Evolutionary conservation across 2,888 invertebrate genomes (phyloP).

Genomic region (Pilophorus perplexus): DNA sequence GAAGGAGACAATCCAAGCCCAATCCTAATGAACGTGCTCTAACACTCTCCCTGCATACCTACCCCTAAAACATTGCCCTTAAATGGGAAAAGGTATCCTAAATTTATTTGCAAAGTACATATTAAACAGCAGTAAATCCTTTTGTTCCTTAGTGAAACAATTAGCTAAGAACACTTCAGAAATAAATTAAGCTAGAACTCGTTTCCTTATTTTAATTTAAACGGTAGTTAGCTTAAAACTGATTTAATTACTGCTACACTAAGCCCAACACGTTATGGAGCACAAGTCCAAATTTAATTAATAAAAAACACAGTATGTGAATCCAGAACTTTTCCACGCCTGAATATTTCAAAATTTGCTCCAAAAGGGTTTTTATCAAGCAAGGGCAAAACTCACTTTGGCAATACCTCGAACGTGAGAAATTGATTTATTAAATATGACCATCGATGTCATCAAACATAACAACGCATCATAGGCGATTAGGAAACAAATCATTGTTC

Average conservation of each 20-base stretch:
- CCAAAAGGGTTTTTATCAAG: too few relatives aligned
- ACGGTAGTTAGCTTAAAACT: slow-evolving; percentile 33
- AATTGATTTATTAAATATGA: too few relatives aligned
- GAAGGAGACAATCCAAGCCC: slow-evolving; percentile 31
- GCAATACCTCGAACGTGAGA: too few relatives aligned
- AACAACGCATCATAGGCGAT: too few relatives aligned
- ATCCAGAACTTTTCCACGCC: too few relatives aligned
- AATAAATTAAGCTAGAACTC: slow-evolving; percentile 42
- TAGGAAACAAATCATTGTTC: too few relatives aligned
- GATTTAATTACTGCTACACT: slow-evolving; percentile 39
- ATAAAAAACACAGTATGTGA: too few relatives aligned
- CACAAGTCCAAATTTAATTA: slow-evolving; percentile 15
- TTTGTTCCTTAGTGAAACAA: slow-evolving; percentile 43
- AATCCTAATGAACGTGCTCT: slow-evolving; percentile 38
- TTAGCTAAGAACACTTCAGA: slow-evolving; percentile 40
- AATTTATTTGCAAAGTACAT: slow-evolving; percentile 43
- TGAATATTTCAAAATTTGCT: too few relatives aligned
- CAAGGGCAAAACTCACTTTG: too few relatives aligned
- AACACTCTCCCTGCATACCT: not conserved
- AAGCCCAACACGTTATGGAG: slow-evolving; percentile 6
- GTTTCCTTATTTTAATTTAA: slow-evolving; percentile 42
- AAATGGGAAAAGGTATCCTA: slow-evolving; percentile 36
- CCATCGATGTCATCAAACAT: too few relatives aligned
- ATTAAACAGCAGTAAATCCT: slow-evolving; percentile 44
- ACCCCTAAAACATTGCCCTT: slow-evolving; percentile 24